These are phyloP conservation scores for Sigmodon hispidus DNA, from an alignment of 2,113 vertebrate genomes.

Conservation along the genomic window DNA sequence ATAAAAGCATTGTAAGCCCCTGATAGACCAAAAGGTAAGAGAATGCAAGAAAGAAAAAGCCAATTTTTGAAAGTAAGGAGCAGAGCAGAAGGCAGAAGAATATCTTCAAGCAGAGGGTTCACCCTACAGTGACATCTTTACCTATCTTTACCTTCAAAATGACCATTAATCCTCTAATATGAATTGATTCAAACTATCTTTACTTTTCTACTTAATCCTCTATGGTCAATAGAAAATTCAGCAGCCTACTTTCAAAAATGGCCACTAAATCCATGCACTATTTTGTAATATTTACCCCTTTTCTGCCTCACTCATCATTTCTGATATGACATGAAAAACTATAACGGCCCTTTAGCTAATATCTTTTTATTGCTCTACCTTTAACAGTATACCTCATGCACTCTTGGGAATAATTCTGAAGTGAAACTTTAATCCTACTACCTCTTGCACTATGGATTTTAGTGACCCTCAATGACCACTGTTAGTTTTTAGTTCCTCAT, in stretches of 20 bases:
- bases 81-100: neutral
- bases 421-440: conserved; percentile 45
- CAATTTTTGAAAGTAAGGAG: neutral
- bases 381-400: neutral
- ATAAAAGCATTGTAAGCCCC: neutral
- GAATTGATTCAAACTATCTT: conserved; percentile 38
- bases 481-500: conserved; percentile 40
- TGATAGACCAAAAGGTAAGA: neutral
- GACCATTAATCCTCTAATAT: neutral
- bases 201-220: neutral
- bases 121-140: neutral
- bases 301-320: conserved; percentile 37
- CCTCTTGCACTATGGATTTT: conserved; percentile 24
- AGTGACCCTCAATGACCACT: conserved; percentile 57
- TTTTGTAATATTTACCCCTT: neutral
- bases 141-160: neutral
- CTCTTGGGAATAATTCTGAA: conserved; percentile 39
- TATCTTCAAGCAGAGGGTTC: neutral
- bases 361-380: conserved; percentile 36
- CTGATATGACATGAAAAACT: conserved; percentile 31
- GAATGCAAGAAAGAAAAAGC: neutral
- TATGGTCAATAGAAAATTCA: neutral
- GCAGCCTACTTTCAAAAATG: neutral
- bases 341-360: conserved; percentile 44
- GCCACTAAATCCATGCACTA: neutral